These are phyloP conservation scores for Leptinotarsa lineolata DNA, from an alignment of 1,140 invertebrate species.

Conservation along the genomic window DNA sequence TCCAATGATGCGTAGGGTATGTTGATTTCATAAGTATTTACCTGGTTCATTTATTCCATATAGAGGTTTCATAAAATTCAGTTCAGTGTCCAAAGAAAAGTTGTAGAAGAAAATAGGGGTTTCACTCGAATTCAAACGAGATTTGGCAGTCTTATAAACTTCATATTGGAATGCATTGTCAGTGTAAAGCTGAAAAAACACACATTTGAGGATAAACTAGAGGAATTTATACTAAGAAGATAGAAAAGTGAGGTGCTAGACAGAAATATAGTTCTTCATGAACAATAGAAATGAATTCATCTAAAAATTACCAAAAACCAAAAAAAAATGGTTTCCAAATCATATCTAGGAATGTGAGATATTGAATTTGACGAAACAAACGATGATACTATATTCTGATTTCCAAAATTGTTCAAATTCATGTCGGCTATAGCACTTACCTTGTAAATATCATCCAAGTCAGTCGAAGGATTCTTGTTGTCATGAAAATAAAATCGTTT, in stretches of 20 bases:
- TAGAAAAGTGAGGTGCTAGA: no score
- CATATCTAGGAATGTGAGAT: no score
- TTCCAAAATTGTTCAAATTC: no score
- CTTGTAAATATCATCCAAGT: conserved; percentile 42
- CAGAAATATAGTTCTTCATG: no score
- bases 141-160: conserved; percentile 29
- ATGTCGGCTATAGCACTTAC: conserved; percentile 31
- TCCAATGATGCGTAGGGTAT: no score
- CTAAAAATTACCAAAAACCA: no score
- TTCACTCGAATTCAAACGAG: conserved; percentile 28
- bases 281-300: no score
- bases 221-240: no score
- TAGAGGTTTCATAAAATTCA: conserved; percentile 40
- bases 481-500: conserved; percentile 61
- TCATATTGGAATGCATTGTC: conserved; percentile 39
- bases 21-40: neutral
- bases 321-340: no score
- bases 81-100: conserved; percentile 37
- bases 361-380: no score
- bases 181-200: conserved; percentile 37
- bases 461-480: conserved; percentile 49
- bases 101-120: conserved; percentile 41
- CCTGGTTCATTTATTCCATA: conserved; percentile 4
- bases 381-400: no score
- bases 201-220: no score